Conservation (phyloP, 2,797 vertebrate genomes). For the Dallia pectoralis region DNA sequence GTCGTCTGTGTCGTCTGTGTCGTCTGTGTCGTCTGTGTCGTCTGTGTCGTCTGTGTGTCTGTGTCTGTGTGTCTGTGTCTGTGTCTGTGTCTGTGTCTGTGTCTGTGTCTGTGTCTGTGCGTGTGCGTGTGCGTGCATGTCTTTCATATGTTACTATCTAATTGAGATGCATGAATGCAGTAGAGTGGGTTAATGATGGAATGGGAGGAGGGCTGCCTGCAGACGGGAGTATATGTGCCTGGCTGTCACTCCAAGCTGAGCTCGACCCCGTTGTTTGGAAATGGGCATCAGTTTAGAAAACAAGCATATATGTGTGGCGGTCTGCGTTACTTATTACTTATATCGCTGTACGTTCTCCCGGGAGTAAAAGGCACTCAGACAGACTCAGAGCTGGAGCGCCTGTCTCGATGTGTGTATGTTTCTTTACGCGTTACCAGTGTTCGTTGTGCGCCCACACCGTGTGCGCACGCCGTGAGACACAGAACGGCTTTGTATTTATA, state of each 20-base stretch:
- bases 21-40: too few species aligned
- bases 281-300: conserved; percentile 46
- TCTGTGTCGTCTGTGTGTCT: too few species aligned
- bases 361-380: conserved; percentile 9
- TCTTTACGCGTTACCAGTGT: not conserved
- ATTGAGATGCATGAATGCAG: conserved; percentile 63
- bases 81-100: too few species aligned
- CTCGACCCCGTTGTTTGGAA: conserved; percentile 41
- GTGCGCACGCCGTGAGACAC: conserved; percentile 43
- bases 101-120: too few species aligned
- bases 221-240: conserved; percentile 55
- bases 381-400: conserved; percentile 19
- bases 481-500: conserved; percentile 61
- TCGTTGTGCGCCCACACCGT: conserved; percentile 4
- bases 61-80: too few species aligned
- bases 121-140: conserved; percentile 30
- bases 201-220: conserved; percentile 1
- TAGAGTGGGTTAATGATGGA: conserved; percentile 53
- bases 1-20: too few species aligned
- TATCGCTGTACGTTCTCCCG: conserved; percentile 34
- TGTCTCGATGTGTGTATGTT: conserved; percentile 30
- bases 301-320: conserved; percentile 43
- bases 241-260: conserved; percentile 53
- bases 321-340: conserved; percentile 21
- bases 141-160: conserved; percentile 32